Evolutionary conservation across 1,140 invertebrate genomes (phyloP), one percentile per base, ranked within the genome.

Genomic region (Daktulosphaira vitifoliae): DNA sequence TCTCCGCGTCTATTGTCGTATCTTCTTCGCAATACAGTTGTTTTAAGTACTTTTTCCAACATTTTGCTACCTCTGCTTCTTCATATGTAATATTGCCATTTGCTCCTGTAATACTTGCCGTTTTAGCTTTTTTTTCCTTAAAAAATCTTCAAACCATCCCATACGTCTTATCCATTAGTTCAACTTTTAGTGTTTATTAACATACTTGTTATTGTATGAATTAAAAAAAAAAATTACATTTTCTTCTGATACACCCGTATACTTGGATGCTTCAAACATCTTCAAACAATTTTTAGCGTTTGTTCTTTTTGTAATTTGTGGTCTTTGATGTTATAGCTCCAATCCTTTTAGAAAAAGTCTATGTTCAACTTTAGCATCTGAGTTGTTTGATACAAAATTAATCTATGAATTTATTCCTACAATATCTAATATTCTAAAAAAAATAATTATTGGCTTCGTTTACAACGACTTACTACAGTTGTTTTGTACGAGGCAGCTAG

Each of bases 401-500:
- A 44, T 25, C 38, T 39, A 20, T 6, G 68, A 46, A 69, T 76
- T 75, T 51, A 74, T 73, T 46, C 67, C 71, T 67, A 70, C 68
- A 37, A 72, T 53, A 67, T 74, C 73, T 56, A 75, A 59, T 37
- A 75, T 51, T 59, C 42, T 51, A 68, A 69, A 75, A 54, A 69
- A 70, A 53, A 56, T 65, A 15, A 65, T 39, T 54, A 74, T 54
- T 54, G 74, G 72, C 72, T 71, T 9, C 72, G 62, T 15, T 62
- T 56, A 9, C 62, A 71, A 18, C 51, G 69, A 44, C 73, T 29
- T 11, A 37, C 25, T 29, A 65, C 49, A 37, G 64, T 69, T 54
- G n/a, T n/a, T n/a, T n/a, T n/a, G n/a, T n/a, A n/a, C n/a, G n/a
- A n/a, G n/a, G n/a, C n/a, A n/a, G n/a, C n/a, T n/a, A n/a, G n/a